Conservation (phyloP, 1,140 invertebrate genomes). For the Sipha flava region DNA sequence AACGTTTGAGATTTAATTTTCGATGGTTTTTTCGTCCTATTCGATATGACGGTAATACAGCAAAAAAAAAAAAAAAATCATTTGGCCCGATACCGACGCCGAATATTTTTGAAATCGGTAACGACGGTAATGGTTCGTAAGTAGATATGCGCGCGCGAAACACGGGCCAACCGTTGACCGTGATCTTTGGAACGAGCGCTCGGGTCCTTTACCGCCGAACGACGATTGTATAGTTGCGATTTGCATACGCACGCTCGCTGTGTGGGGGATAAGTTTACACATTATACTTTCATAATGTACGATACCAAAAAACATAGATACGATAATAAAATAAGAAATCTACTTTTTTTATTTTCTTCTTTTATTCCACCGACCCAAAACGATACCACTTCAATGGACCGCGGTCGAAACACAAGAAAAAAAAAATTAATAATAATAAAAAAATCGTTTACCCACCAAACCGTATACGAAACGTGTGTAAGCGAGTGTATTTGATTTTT, state of each 20-base stretch:
- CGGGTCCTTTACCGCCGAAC: not conserved
- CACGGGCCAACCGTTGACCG: not conserved
- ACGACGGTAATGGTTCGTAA: not conserved
- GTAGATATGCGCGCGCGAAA: not conserved
- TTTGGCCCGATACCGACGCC: not conserved
- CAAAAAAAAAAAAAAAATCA: too few species aligned
- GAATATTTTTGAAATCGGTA: not conserved
- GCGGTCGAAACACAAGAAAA: not conserved
- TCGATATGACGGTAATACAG: too few species aligned
- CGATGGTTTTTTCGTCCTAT: too few species aligned
- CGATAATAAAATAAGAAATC: not conserved
- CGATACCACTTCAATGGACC: not conserved
- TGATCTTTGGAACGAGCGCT: not conserved
- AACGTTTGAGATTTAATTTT: too few species aligned
- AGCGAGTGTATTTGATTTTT: not conserved
- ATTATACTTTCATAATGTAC: not conserved
- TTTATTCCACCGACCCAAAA: not conserved
- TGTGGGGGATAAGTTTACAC: not conserved
- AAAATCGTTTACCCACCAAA: not conserved
- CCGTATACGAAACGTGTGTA: not conserved
- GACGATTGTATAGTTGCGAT: not conserved
- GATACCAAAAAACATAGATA: not conserved
- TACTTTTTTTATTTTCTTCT: not conserved
- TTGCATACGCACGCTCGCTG: not conserved
- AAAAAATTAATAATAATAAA: not conserved